These are phyloP conservation scores for Rafetus swinhoei DNA, from an alignment of 2,113 vertebrate species.

Conservation along the genomic window DNA sequence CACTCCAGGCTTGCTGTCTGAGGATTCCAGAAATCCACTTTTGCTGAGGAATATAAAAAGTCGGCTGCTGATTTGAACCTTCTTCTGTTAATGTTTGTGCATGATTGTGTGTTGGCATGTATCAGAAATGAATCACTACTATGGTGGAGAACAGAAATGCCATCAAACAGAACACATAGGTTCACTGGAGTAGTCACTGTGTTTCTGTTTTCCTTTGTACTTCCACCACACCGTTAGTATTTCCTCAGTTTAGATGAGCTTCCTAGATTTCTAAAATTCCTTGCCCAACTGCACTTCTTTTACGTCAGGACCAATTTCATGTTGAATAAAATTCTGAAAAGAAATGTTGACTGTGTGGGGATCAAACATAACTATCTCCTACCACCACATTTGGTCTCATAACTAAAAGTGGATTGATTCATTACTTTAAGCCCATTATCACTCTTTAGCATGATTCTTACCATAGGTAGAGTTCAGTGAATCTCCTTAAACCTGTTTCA, in stretches of 20 bases:
- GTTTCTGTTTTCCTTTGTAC: slow-evolving; percentile 43
- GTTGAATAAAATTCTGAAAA: slow-evolving; percentile 63
- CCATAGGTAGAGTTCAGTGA: slow-evolving; percentile 29
- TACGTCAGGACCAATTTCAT: slow-evolving; percentile 51
- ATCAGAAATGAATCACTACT: slow-evolving; percentile 24
- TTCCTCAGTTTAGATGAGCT: slow-evolving; percentile 1
- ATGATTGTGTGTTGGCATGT: not conserved
- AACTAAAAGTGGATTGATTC: slow-evolving; percentile 62
- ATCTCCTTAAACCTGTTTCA: slow-evolving; percentile 58
- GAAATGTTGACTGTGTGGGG: slow-evolving; percentile 52
- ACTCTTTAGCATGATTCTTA: slow-evolving; percentile 54
- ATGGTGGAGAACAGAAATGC: not conserved
- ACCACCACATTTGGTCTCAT: slow-evolving; percentile 56
- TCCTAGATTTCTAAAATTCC: slow-evolving; percentile 2
- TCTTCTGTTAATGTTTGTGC: slow-evolving; percentile 31
- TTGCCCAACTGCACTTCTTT: slow-evolving; percentile 43
- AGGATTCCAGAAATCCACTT: slow-evolving; percentile 38
- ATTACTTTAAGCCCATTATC: slow-evolving; percentile 70
- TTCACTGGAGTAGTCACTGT: slow-evolving; percentile 14
- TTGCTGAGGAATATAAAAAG: slow-evolving; percentile 25
- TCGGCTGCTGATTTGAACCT: slow-evolving; percentile 19
- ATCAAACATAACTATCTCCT: slow-evolving; percentile 60
- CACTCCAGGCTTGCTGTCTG: slow-evolving; percentile 33
- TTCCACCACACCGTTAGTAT: slow-evolving; percentile 65
- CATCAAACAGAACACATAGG: slow-evolving; percentile 29